A percentile compares a stretch with the other conserved stretches of the same genome.
These are phyloP conservation scores for Samia ricini DNA, from an alignment of 1,140 invertebrate species.

Conservation along the genomic window DNA sequence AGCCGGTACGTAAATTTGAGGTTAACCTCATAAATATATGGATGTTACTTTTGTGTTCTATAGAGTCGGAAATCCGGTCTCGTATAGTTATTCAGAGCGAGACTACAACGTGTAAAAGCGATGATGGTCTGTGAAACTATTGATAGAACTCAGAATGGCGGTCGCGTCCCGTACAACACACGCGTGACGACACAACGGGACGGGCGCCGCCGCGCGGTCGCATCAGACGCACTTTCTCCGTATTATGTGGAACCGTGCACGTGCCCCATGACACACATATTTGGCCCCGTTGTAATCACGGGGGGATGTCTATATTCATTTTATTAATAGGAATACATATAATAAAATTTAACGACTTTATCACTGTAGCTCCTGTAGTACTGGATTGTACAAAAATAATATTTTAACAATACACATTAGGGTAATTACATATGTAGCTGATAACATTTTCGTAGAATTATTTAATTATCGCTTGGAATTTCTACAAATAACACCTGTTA, in stretches of 20 bases:
- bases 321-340: neutral
- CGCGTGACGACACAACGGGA: constrained; percentile 33
- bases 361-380: neutral
- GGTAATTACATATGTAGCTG: neutral
- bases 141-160: constrained; percentile 50
- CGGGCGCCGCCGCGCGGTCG: constrained; percentile 37
- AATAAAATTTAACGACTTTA: neutral
- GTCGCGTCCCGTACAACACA: constrained; percentile 39
- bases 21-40: neutral
- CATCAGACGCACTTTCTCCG: constrained; percentile 57
- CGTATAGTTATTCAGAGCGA: constrained; percentile 42
- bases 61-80: constrained; percentile 51
- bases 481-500: constrained; percentile 61
- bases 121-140: constrained; percentile 53
- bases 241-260: constrained; percentile 33
- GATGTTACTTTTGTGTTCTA: neutral
- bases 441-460: constrained; percentile 18
- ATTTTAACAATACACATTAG: neutral
- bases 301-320: neutral
- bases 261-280: constrained; percentile 63
- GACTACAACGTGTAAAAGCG: constrained; percentile 47
- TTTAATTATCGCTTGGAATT: constrained; percentile 40
- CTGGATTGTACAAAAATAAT: neutral
- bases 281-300: constrained; percentile 22
- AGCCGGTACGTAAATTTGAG: neutral